These are phyloP conservation scores for Heliconius ismenius DNA, from an alignment of 2,888 invertebrate species.

Conservation along the genomic window DNA sequence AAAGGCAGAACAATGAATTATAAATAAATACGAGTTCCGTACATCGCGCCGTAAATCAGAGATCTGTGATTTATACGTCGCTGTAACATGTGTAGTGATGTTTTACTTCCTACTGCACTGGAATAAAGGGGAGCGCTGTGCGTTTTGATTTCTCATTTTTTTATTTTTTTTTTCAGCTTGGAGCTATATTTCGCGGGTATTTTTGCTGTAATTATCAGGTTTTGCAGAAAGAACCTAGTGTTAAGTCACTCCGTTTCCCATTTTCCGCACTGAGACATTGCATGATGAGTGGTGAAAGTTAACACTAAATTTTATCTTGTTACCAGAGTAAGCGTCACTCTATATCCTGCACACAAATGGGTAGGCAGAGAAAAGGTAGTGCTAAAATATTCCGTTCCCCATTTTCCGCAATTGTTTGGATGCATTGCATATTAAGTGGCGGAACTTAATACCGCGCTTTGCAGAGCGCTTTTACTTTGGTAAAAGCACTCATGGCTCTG, in stretches of 20 bases:
- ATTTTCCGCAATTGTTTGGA: not conserved
- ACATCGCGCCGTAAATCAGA: slow-evolving; percentile 32
- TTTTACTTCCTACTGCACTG: slow-evolving; percentile 20
- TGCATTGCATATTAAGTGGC: not conserved
- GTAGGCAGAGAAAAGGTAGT: not conserved
- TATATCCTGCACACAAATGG: not conserved
- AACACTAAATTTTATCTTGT: not conserved
- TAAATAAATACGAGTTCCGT: slow-evolving; percentile 28
- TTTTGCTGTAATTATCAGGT: too few relatives aligned
- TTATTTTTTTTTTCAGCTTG: not conserved
- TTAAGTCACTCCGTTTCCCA: too few relatives aligned
- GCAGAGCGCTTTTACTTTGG: not conserved
- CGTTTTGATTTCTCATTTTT: not conserved
- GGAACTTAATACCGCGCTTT: not conserved
- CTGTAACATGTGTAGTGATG: slow-evolving; percentile 27
- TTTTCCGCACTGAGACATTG: too few relatives aligned
- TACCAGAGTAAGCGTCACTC: not conserved
- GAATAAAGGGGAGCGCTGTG: not conserved
- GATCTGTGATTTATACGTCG: slow-evolving; percentile 25
- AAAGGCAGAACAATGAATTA: slow-evolving; percentile 26
- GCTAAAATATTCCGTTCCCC: not conserved
- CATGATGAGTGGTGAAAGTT: not conserved
- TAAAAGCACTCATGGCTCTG: too few relatives aligned
- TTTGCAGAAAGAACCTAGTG: too few relatives aligned
- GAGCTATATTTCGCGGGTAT: too few relatives aligned